Percentiles rank a stretch among this genome's conserved stretches.
Conservation (phyloP, 2,113 vertebrate genomes). For the Leptobrachium ailaonicum region DNA sequence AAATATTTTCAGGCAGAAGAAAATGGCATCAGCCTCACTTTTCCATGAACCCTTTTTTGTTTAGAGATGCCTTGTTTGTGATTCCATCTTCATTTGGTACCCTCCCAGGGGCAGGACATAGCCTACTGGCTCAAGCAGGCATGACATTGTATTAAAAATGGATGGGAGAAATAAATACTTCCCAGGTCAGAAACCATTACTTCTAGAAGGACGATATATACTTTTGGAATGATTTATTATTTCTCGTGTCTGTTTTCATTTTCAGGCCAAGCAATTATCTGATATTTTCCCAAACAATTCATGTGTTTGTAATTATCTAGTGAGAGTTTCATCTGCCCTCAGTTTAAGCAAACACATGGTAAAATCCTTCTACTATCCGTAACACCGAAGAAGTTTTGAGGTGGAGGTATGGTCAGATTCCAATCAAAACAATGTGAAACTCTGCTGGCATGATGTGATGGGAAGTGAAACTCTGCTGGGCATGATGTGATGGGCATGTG, state of each 20-base stretch:
- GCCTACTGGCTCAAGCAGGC: conserved; percentile 51
- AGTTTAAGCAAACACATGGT: neutral
- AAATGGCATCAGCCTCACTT: too few relatives aligned
- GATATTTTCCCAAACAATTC: conserved; percentile 24
- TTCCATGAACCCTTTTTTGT: neutral
- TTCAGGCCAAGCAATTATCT: conserved; percentile 10
- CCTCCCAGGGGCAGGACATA: conserved; percentile 63
- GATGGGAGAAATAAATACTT: conserved; percentile 54
- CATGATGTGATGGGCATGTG: too few relatives aligned
- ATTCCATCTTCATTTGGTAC: conserved; percentile 66
- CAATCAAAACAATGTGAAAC: neutral
- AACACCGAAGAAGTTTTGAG: neutral
- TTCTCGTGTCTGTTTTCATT: conserved; percentile 11
- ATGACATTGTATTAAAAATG: conserved; percentile 55
- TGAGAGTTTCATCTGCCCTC: neutral
- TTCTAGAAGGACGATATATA: neutral
- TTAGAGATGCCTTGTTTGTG: neutral
- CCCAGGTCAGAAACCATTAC: conserved; percentile 38
- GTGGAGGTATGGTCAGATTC: neutral
- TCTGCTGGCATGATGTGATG: too few relatives aligned
- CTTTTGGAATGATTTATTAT: neutral
- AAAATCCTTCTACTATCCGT: neutral
- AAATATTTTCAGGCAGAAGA: too few relatives aligned
- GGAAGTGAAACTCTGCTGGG: too few relatives aligned
- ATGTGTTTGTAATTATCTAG: conserved; percentile 25